Evolutionary conservation across 2,888 invertebrate species (phyloP), one percentile per base, ranked within the genome.

Genomic region (Chloroclystis v-ata): DNA sequence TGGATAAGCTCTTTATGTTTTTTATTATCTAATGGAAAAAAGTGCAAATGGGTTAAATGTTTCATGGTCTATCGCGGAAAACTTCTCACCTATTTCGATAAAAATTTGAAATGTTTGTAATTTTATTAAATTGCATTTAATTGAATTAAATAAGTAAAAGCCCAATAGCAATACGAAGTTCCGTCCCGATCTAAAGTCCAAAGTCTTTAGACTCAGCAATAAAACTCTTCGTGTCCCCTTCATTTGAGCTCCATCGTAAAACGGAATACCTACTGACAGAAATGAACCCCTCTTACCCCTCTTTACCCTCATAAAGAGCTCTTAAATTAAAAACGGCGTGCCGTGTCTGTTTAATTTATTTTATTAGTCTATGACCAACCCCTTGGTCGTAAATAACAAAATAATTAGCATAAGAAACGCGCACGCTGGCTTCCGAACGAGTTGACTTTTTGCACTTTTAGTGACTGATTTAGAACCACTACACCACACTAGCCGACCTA

Each of bases 371-470:
- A 47, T 69, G 69, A 32, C 57, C 68, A 70, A 67, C 72, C 78
- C 78, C 75, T 68, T 57, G 59, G 61, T 75, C 75, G 77, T 83
- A 83, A 83, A 82, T 81, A 80, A 74, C 70, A 61, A 56, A 59
- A 67, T 68, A 69, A 81, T 82, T 83, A 78, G 78, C 82, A 82
- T 83, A 81, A 79, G 79, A 80, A 78, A 80, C 72, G 75, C 64
- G 60, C 77, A 78, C 77, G 75, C 69, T 67, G 59, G 67, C 73
- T 74, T 66, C 70, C 78, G 78, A 76, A 80, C 78, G 77, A 70
- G 79, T 81, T 80, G 78, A 72, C 42, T 46, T 52, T 50, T 53
- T 53, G 45, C 49, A 50, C 43, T 48, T 46, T 47, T 44, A 35
- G 44, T 48, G 44, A 40, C 48, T 6, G 14, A 33, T 16, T 33